These are phyloP conservation scores for Tadarida brasiliensis DNA, from an alignment of 2,797 vertebrate species.

Conservation along the genomic window DNA sequence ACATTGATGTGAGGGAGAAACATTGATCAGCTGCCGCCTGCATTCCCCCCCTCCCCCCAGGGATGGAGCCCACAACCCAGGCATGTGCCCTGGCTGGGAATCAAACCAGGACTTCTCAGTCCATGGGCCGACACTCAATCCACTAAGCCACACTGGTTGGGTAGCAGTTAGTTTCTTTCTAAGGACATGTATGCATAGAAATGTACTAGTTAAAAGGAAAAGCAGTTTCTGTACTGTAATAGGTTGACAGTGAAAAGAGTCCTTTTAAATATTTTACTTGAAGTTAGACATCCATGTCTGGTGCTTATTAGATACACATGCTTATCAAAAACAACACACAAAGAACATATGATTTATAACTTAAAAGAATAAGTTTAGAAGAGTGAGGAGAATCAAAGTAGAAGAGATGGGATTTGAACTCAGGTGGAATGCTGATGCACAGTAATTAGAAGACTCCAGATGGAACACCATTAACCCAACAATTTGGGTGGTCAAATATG, in stretches of 20 bases:
- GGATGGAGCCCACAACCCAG: too few species aligned
- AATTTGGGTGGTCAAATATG: not conserved
- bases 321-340: not conserved
- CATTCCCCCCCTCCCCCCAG: too few species aligned
- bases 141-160: too few species aligned
- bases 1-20: too few species aligned
- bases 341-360: not conserved
- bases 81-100: too few species aligned
- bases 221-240: not conserved
- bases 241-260: not conserved
- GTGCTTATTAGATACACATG: not conserved
- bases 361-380: not conserved
- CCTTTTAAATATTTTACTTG: slow-evolving; percentile 14
- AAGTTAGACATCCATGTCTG: not conserved
- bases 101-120: too few species aligned
- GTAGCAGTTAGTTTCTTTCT: not conserved
- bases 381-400: not conserved
- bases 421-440: not conserved
- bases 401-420: not conserved
- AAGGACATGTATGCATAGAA: not conserved
- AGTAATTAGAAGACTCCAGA: not conserved
- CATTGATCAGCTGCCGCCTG: too few species aligned
- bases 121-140: too few species aligned
- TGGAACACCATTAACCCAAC: not conserved
- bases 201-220: slow-evolving; percentile 1